A percentile compares a stretch with the other conserved stretches of the same genome.
Evolutionary conservation across 1,140 invertebrate species (phyloP).

Genomic region (Panulirus ornatus): DNA sequence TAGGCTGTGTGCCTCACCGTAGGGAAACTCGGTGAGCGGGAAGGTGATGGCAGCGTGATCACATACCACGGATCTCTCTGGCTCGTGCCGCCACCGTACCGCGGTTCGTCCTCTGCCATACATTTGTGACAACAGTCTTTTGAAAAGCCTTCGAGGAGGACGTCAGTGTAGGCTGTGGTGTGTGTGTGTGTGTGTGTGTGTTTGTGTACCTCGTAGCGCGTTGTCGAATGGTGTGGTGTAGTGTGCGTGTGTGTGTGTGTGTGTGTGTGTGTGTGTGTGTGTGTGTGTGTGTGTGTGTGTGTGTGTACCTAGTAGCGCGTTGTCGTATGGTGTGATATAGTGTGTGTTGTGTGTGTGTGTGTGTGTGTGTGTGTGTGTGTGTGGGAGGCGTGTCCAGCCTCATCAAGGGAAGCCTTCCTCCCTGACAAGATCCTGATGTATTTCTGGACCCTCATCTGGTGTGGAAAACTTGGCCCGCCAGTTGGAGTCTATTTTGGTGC

Average conservation of each 20-base stretch:
- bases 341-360: no score
- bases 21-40: not conserved
- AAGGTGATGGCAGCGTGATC: not conserved
- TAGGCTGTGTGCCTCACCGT: not conserved
- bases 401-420: no score
- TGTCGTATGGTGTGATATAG: no score
- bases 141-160: not conserved
- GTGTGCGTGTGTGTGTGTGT: not conserved
- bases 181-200: no score
- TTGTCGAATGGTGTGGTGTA: no score
- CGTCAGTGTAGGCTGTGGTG: no score
- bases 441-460: not conserved
- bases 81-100: not conserved
- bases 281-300: conserved; percentile 11
- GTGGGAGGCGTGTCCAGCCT: no score
- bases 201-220: no score
- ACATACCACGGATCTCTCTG: not conserved
- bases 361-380: no score
- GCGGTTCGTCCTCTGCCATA: not conserved
- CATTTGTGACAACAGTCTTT: not conserved
- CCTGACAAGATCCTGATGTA: no score
- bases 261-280: not conserved
- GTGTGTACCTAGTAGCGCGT: not conserved
- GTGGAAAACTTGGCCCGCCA: not conserved
- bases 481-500: not conserved